phyloP scores from a whole-genome alignment of 2,113 vertebrate species.

The Daphoenositta chrysoptera region DNA sequence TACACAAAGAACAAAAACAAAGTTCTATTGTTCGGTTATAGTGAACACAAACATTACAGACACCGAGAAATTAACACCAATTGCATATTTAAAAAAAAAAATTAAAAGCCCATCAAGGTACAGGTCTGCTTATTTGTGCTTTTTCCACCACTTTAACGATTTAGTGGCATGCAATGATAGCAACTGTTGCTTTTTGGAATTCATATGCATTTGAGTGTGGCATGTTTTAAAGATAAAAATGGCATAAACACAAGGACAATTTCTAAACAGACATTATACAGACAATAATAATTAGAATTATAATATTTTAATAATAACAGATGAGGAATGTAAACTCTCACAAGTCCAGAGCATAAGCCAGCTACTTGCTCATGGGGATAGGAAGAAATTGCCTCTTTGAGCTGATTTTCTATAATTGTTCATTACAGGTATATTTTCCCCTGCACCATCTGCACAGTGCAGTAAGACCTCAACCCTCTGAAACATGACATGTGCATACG shows the following conservation, averaged over 20 bases:
- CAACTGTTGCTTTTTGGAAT: neutral
- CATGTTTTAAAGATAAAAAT: neutral
- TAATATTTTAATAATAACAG: neutral
- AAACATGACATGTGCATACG: fast-evolving
- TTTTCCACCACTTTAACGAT: neutral
- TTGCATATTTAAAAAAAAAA: neutral
- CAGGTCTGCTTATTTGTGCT: neutral
- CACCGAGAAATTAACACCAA: conserved; percentile 47
- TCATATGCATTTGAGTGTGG: neutral
- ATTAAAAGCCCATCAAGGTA: neutral
- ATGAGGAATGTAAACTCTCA: neutral
- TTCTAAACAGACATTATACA: neutral
- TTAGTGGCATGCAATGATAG: neutral
- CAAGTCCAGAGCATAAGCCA: neutral
- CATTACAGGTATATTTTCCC: neutral
- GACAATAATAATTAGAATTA: neutral
- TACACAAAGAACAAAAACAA: conserved; percentile 61
- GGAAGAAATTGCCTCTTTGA: neutral
- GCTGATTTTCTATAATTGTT: neutral
- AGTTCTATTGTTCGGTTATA: conserved; percentile 56
- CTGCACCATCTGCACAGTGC: neutral
- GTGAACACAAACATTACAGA: conserved; percentile 54
- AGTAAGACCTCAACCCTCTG: neutral
- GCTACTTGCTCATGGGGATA: neutral
- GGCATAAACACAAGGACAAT: neutral